Base-by-base conservation (phyloP, 2,113 vertebrate genomes). In the Campylomormyrus tamandua region DNA sequence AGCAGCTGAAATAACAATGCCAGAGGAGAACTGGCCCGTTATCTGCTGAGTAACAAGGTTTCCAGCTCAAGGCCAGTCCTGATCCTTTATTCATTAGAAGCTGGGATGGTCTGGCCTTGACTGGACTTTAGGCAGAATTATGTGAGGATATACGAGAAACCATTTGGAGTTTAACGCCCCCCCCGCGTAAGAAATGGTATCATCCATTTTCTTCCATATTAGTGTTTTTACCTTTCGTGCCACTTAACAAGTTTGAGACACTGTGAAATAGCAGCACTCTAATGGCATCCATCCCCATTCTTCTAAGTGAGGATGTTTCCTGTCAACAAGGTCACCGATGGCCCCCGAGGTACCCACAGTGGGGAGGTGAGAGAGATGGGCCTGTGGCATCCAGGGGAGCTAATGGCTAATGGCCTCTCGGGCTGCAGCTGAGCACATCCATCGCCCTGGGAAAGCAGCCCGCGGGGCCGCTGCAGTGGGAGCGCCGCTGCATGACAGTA, bases 271-370 rank as follows among this genome's bases (percentile, higher is more conserved):
- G 27, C 70, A 17, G 70, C 70, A 39, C 70, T 35, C n/a, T 17
- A 77, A 77, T 85, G 24, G 45, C 3, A 48, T 48, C 45, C 46
- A 85, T 48, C 46, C 17, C 83, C 45, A 42, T 84, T 49, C 48
- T 13, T 85, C 9, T 46, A 46, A 85, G 49, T 49, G 31, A 53
- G 27, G 88, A 53, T 84, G 77, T 84, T 89, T 58, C 52, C 35
- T 48, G 83, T 42, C 83, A 90, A 86, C 53, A 90, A 90, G 53
- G 83, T 90, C 89, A 56, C 27, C 1, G 17, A 46, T 27, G 24
- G 35, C 83, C 56, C 89, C 89, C 48, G 15, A 86, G 89, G 89
- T 53, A 46, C 24, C 35, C 45, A 4, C 17, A 48, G 3, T 7
- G 9, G 21, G 21, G 3, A 17, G 17, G 19, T 24, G 50, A 17